Conservation (phyloP, 2,797 vertebrate genomes). For the Cercopithecus neglectus region DNA sequence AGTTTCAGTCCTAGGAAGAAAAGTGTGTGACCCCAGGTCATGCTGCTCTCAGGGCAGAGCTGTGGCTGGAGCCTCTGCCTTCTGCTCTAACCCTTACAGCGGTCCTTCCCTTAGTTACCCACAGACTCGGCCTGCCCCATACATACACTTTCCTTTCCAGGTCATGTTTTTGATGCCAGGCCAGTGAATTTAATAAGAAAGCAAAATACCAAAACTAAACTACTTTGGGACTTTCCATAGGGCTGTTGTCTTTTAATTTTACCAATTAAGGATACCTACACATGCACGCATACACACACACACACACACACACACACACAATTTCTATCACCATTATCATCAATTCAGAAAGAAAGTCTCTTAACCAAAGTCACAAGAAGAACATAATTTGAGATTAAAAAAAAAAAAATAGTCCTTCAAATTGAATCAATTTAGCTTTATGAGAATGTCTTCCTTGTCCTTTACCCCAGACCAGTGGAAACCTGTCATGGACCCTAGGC, state of each 20-base stretch:
- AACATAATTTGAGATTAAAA: background rate
- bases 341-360: background rate
- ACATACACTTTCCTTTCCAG: background rate
- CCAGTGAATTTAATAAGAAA: background rate
- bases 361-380: background rate
- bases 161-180: background rate
- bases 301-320: background rate
- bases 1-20: background rate
- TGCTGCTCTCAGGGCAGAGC: background rate
- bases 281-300: too few relatives aligned
- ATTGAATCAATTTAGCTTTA: background rate
- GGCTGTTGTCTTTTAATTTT: background rate
- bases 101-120: rapidly evolving
- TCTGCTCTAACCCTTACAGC: rapidly evolving
- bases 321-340: background rate
- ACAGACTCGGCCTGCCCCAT: background rate
- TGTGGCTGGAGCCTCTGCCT: background rate
- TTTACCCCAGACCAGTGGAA: background rate
- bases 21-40: rapidly evolving
- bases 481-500: background rate
- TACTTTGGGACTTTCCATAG: background rate
- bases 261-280: background rate
- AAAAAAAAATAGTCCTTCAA: background rate
- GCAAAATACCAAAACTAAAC: background rate
- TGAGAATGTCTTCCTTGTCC: background rate